These are phyloP conservation scores for Brachionus angularis DNA, from an alignment of 1,140 invertebrate genomes.

Conservation along the genomic window DNA sequence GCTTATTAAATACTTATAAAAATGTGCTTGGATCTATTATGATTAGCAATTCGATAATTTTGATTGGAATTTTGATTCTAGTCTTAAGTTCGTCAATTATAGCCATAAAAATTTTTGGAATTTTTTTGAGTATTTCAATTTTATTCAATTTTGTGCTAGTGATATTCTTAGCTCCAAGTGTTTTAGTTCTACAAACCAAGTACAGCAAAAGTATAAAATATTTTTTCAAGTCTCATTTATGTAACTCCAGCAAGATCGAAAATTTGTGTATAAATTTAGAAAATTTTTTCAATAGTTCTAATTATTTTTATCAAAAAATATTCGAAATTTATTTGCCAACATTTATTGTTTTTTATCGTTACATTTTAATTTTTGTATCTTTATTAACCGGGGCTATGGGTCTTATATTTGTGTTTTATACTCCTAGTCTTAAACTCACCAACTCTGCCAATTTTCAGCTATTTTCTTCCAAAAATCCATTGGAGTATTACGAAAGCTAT, in stretches of 20 bases:
- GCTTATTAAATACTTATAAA: constrained; percentile 21
- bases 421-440: background rate
- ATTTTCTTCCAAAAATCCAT: background rate
- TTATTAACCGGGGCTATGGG: background rate
- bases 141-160: constrained; percentile 11
- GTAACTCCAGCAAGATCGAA: background rate
- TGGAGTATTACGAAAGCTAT: constrained; percentile 3
- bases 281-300: constrained; percentile 10
- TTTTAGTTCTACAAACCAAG: constrained; percentile 6
- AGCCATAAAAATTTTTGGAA: background rate
- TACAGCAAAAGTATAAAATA: too few relatives aligned
- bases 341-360: constrained; percentile 30
- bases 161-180: background rate
- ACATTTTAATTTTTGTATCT: constrained; percentile 4
- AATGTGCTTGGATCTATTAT: constrained; percentile 4
- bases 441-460: background rate
- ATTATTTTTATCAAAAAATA: constrained; percentile 25
- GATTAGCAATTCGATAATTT: background rate
- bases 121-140: constrained; percentile 2
- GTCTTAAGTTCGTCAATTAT: background rate
- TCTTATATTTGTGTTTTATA: background rate
- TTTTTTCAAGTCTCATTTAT: too few relatives aligned
- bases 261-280: constrained; percentile 10
- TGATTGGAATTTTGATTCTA: background rate
- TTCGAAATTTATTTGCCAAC: constrained; percentile 14